These are phyloP conservation scores for Taphrorychus bicolor DNA, from an alignment of 2,888 invertebrate genomes.

Conservation along the genomic window DNA sequence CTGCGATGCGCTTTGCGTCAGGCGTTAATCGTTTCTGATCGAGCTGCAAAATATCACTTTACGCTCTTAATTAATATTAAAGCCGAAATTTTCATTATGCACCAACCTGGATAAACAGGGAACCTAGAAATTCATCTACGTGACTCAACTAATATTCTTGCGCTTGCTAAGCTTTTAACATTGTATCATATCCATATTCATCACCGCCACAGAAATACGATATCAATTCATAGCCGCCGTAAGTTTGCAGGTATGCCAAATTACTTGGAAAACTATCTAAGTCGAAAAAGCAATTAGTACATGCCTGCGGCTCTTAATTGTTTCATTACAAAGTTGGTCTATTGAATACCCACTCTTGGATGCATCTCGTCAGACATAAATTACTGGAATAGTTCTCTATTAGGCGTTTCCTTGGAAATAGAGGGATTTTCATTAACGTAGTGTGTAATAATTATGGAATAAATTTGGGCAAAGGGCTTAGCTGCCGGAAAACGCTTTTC, in stretches of 20 bases:
- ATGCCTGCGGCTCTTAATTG: conserved; percentile 20
- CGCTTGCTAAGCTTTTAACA: too few relatives aligned
- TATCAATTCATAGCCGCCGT: neutral
- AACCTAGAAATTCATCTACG: too few relatives aligned
- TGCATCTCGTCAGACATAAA: conserved; percentile 8
- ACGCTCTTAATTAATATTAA: too few relatives aligned
- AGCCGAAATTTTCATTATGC: too few relatives aligned
- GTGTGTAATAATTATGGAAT: neutral
- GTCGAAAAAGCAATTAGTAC: conserved; percentile 21
- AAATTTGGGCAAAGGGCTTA: neutral
- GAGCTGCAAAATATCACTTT: too few relatives aligned
- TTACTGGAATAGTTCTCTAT: conserved; percentile 1
- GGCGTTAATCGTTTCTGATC: too few relatives aligned
- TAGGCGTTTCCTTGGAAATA: neutral
- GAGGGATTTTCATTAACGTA: neutral
- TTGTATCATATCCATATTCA: too few relatives aligned
- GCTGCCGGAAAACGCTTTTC: neutral
- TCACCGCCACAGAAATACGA: too few relatives aligned
- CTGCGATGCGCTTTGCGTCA: too few relatives aligned
- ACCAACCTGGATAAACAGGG: too few relatives aligned
- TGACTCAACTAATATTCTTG: too few relatives aligned
- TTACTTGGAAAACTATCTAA: conserved; percentile 21
- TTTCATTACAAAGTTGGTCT: conserved; percentile 17
- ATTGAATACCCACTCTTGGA: conserved; percentile 7
- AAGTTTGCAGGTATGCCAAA: conserved; percentile 11